Conservation (phyloP, 2,113 vertebrate genomes). For the Actenoides hombroni region DNA sequence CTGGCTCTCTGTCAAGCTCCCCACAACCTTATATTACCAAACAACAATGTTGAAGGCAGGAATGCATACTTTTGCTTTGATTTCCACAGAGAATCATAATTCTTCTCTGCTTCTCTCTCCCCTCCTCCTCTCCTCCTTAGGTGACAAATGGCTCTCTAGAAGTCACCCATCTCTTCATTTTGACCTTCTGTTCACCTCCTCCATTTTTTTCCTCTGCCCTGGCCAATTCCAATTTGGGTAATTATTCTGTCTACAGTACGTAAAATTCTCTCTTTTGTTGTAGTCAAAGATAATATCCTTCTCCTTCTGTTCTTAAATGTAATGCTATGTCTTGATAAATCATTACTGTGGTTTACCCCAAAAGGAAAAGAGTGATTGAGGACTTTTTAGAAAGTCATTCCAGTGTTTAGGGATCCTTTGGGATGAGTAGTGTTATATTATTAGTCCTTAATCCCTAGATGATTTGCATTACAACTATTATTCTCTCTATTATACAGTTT, state of each 20-base stretch:
- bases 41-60: constrained; percentile 67
- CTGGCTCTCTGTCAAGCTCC: constrained; percentile 75
- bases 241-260: constrained; percentile 66
- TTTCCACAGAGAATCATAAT: constrained; percentile 73
- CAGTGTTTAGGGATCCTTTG: constrained; percentile 38
- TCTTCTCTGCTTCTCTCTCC: constrained; percentile 41
- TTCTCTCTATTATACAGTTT: neutral
- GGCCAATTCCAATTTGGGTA: constrained; percentile 57
- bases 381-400: constrained; percentile 48
- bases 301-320: constrained; percentile 49
- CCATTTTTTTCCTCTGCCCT: constrained; percentile 41
- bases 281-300: constrained; percentile 44
- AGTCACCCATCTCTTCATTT: constrained; percentile 64
- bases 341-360: constrained; percentile 35
- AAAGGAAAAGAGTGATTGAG: constrained; percentile 34
- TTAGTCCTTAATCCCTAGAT: constrained; percentile 37
- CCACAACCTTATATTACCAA: constrained; percentile 74
- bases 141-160: constrained; percentile 68
- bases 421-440: constrained; percentile 41
- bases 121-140: constrained; percentile 40
- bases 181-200: constrained; percentile 69
- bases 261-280: constrained; percentile 60
- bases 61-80: constrained; percentile 71
- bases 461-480: constrained; percentile 36
- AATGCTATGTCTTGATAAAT: constrained; percentile 50